phyloP scores from a whole-genome alignment of 1,140 invertebrate genomes.

The Asbolus verrucosus region DNA sequence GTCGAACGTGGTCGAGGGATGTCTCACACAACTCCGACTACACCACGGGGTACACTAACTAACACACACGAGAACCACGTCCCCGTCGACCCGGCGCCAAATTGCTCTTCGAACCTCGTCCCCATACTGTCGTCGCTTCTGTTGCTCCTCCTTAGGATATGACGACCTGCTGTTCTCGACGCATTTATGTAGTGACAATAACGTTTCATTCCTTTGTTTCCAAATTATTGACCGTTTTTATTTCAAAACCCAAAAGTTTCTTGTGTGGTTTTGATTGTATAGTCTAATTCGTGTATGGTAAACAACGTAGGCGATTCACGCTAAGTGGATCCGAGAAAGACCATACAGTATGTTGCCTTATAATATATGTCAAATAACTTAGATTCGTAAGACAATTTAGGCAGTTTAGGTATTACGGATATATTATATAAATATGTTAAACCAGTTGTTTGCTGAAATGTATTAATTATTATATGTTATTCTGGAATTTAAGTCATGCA shows the following conservation, averaged over 20 bases:
- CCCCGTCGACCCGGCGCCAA: constrained; percentile 52
- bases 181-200: constrained; percentile 60
- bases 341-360: constrained; percentile 61
- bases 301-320: constrained; percentile 31
- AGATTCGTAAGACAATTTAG: constrained; percentile 40
- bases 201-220: constrained; percentile 39
- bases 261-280: constrained; percentile 40
- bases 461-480: constrained; percentile 41
- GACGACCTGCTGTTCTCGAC: constrained; percentile 43
- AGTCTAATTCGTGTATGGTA: constrained; percentile 43
- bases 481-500: constrained; percentile 41
- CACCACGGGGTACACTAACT: constrained; percentile 47
- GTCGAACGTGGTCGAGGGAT: constrained; percentile 48
- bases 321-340: constrained; percentile 41
- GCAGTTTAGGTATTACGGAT: constrained; percentile 46
- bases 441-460: constrained; percentile 39
- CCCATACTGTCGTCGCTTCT: constrained; percentile 39
- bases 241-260: constrained; percentile 38
- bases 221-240: constrained; percentile 46
- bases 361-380: constrained; percentile 54
- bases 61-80: constrained; percentile 56
- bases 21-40: constrained; percentile 28
- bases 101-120: constrained; percentile 15
- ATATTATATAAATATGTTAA: constrained; percentile 47
- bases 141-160: constrained; percentile 50